A percentile compares a stretch with the other conserved stretches of the same genome.
Evolutionary conservation across 2,113 vertebrate genomes (phyloP).

Genomic region (Promerops cafer): DNA sequence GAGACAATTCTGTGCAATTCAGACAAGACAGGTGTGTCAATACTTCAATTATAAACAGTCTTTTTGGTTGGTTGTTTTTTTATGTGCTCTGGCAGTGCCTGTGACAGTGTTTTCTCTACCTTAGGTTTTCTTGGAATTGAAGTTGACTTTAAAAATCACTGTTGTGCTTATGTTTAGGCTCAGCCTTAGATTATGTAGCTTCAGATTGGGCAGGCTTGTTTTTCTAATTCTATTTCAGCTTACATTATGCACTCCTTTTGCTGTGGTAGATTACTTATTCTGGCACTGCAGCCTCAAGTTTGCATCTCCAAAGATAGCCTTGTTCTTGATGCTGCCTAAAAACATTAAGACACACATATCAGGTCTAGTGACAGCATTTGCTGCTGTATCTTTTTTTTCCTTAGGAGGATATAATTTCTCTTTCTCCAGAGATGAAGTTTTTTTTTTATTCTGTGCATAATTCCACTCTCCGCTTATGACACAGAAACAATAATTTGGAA

Average conservation of each 20-base stretch:
- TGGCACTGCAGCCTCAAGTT: not conserved
- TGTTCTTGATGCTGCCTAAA: not conserved
- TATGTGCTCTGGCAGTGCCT: not conserved
- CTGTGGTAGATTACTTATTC: not conserved
- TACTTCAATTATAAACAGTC: fast-evolving
- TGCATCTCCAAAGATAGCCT: not conserved
- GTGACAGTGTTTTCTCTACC: not conserved
- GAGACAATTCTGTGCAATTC: slow-evolving; percentile 96
- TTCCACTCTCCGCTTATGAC: not conserved
- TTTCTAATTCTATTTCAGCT: not conserved
- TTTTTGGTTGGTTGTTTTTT: fast-evolving
- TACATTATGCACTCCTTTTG: not conserved
- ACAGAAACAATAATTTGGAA: not conserved
- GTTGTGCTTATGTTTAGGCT: not conserved
- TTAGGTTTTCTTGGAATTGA: not conserved
- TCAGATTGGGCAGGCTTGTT: not conserved
- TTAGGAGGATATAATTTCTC: not conserved
- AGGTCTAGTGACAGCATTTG: not conserved
- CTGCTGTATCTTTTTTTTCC: not conserved
- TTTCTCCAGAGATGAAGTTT: not conserved
- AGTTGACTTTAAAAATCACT: not conserved
- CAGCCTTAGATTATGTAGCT: not conserved
- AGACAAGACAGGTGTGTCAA: slow-evolving; percentile 85
- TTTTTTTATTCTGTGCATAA: not conserved
- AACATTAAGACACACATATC: not conserved